Conservation (phyloP, 1,140 invertebrate genomes). For the Brachionus plicatilis region DNA sequence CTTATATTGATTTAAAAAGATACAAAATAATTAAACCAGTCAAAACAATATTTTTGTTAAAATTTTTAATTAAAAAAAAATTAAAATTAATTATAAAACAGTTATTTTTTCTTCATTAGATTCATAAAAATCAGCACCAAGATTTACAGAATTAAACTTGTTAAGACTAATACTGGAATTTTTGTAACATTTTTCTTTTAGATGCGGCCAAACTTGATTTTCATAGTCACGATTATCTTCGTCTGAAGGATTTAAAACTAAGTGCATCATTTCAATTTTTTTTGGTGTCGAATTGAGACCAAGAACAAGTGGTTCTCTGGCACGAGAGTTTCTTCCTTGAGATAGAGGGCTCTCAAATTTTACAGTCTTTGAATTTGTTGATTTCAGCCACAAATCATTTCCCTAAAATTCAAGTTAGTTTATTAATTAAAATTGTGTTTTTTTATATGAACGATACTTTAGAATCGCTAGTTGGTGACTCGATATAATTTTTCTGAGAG, state of each 20-base stretch:
- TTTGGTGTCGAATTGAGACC: background rate
- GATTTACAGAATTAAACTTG: background rate
- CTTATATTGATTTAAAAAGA: background rate
- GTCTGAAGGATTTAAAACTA: background rate
- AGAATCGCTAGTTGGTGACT: background rate
- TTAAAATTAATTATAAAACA: background rate
- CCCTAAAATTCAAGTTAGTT: background rate
- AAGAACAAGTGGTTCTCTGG: background rate
- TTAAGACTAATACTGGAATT: background rate
- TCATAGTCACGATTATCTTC: background rate
- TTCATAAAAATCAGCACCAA: slow-evolving; percentile 33
- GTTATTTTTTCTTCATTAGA: slow-evolving; percentile 21
- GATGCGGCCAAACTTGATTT: background rate
- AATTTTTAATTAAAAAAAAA: background rate
- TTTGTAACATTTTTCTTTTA: background rate
- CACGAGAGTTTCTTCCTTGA: background rate
- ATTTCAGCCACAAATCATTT: background rate
- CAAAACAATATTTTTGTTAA: no score
- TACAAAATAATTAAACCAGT: background rate
- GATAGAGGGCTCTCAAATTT: background rate
- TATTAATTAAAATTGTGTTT: background rate
- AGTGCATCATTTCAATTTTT: background rate
- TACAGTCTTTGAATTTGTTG: background rate
- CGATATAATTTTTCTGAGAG: background rate
- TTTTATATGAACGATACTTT: background rate